Evolutionary conservation across 2,797 vertebrate species (phyloP).

Genomic region (Sphenodon punctatus): DNA sequence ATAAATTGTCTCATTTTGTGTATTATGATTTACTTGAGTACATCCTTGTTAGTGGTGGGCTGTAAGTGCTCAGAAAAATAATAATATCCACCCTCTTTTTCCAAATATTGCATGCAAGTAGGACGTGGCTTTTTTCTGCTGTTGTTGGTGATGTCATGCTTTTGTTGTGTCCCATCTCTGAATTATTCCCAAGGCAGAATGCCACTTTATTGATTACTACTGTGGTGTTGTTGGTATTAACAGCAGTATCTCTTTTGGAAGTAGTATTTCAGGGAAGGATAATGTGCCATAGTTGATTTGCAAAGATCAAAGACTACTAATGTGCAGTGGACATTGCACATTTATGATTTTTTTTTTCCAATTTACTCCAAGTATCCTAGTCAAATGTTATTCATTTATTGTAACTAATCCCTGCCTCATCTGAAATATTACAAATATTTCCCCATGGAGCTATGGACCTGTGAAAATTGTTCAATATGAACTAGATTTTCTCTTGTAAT

Average conservation of each 20-base stretch:
- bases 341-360: background rate
- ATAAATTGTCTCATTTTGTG: background rate
- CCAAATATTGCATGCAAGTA: background rate
- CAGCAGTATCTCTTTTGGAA: background rate
- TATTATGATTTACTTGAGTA: background rate
- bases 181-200: background rate
- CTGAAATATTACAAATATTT: conserved; percentile 7
- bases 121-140: background rate
- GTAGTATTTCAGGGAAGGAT: background rate
- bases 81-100: background rate
- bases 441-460: background rate
- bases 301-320: background rate
- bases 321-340: background rate
- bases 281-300: background rate
- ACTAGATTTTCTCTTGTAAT: background rate
- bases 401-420: background rate
- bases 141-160: background rate
- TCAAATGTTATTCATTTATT: conserved; percentile 4
- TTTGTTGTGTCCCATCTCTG: background rate
- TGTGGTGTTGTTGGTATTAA: background rate
- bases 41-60: background rate
- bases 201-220: accelerated
- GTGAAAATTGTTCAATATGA: background rate
- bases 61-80: background rate
- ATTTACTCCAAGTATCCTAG: background rate